phyloP scores from a whole-genome alignment of 2,113 vertebrate species.

The Mirza zaza region DNA sequence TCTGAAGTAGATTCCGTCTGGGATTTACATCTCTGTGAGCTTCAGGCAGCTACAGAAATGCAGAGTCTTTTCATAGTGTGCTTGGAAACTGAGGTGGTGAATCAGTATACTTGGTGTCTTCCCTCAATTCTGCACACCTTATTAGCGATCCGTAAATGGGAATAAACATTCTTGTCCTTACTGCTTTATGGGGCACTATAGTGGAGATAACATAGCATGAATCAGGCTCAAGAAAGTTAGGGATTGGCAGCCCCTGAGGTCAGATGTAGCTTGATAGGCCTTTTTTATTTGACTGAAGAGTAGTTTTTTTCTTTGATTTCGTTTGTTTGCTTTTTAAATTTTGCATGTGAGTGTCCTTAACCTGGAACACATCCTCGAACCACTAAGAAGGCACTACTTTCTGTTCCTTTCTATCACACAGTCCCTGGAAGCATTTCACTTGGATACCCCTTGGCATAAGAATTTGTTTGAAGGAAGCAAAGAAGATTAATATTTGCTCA shows the following conservation, averaged over 20 bases:
- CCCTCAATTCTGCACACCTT: neutral
- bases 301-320: neutral
- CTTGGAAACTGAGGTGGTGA: neutral
- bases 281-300: neutral
- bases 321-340: neutral
- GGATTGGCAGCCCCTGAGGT: neutral
- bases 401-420: neutral
- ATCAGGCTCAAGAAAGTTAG: neutral
- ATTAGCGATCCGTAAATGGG: neutral
- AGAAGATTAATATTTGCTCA: neutral
- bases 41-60: neutral
- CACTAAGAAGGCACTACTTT: neutral
- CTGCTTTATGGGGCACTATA: neutral
- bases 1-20: neutral
- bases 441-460: neutral
- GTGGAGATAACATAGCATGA: neutral
- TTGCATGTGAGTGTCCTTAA: neutral
- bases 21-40: neutral
- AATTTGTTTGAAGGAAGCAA: slow-evolving; percentile 14
- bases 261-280: neutral
- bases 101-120: neutral
- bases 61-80: neutral
- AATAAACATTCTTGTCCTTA: too few species aligned
- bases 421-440: neutral
- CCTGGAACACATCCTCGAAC: neutral